A percentile compares a stretch with the other conserved stretches of the same genome.
Evolutionary conservation across 2,113 vertebrate genomes (phyloP).

Genomic region (Cephalopholis sonnerati): DNA sequence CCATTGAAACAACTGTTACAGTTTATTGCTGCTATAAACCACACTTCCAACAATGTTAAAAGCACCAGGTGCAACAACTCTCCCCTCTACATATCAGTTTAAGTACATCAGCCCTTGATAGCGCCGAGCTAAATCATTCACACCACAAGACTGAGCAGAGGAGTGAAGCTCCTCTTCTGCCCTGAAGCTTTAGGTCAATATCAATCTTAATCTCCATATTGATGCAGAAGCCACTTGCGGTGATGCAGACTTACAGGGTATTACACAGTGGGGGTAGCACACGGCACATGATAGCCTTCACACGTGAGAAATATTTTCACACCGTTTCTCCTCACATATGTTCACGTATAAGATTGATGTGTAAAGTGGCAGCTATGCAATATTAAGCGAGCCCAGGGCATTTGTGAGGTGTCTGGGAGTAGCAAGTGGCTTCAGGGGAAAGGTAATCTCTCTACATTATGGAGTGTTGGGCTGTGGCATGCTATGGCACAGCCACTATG

Average conservation of each 20-base stretch:
- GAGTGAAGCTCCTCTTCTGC: slow-evolving; percentile 16
- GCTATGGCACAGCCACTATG: not conserved
- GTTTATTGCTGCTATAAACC: not conserved
- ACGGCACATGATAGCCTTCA: slow-evolving; percentile 13
- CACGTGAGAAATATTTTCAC: slow-evolving; percentile 18
- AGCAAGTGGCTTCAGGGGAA: not conserved
- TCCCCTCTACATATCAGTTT: not conserved
- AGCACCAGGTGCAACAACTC: not conserved
- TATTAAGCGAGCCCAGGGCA: slow-evolving; percentile 15
- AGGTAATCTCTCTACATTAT: slow-evolving; percentile 1
- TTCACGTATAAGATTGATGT: slow-evolving; percentile 18
- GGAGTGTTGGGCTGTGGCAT: not conserved
- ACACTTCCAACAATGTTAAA: not conserved
- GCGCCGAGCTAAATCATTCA: slow-evolving; percentile 22
- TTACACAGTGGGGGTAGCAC: slow-evolving; percentile 13
- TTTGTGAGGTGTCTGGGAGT: slow-evolving; percentile 10
- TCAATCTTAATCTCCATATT: slow-evolving; percentile 54
- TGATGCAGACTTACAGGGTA: slow-evolving; percentile 19
- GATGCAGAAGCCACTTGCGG: slow-evolving; percentile 35
- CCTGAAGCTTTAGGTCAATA: slow-evolving; percentile 39
- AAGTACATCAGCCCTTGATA: slow-evolving; percentile 11
- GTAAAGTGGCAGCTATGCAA: slow-evolving; percentile 35
- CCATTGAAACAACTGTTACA: not conserved
- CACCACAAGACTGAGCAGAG: slow-evolving; percentile 17
- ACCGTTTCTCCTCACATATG: not conserved